These are phyloP conservation scores for Halocynthia roretzi DNA, from an alignment of 23 tunicate genomes.

Conservation along the genomic window DNA sequence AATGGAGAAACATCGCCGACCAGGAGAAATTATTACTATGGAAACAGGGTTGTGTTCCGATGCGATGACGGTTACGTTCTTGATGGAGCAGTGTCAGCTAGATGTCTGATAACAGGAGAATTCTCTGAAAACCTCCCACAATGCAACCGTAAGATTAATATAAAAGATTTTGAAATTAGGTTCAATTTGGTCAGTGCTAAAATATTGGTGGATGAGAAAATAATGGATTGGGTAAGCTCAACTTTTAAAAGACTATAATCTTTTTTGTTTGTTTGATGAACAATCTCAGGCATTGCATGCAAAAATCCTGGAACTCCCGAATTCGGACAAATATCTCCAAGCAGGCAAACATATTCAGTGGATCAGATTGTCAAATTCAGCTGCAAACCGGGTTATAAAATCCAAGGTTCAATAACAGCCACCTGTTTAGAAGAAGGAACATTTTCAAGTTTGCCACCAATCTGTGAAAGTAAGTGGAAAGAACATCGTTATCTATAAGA, in stretches of 20 bases:
- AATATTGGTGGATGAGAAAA: no score
- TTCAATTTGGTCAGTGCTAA: no score
- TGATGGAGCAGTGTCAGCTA: slow-evolving; percentile 6
- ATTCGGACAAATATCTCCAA: slow-evolving; percentile 8
- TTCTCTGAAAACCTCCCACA: slow-evolving; percentile 17
- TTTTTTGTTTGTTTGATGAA: no score
- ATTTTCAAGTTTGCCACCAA: slow-evolving; percentile 32
- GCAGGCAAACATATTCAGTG: neutral
- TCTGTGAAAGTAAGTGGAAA: slow-evolving; percentile 29
- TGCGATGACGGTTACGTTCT: slow-evolving; percentile 30
- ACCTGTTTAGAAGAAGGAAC: slow-evolving; percentile 24
- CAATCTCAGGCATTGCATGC: slow-evolving; percentile 8
- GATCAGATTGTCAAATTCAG: slow-evolving; percentile 15
- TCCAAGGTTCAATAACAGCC: slow-evolving; percentile 6
- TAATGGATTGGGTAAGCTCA: no score
- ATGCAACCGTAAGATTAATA: slow-evolving; percentile 19
- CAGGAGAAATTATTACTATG: neutral
- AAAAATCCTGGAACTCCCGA: slow-evolving; percentile 6
- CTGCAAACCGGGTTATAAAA: slow-evolving; percentile 18
- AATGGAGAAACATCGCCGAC: slow-evolving; percentile 10
- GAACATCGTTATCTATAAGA: no score
- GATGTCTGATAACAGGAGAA: slow-evolving; percentile 17
- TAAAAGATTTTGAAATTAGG: no score
- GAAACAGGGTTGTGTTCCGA: slow-evolving; percentile 1
- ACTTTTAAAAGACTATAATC: no score